Percentiles rank a stretch among this genome's conserved stretches.
Evolutionary conservation across 2,888 invertebrate genomes (phyloP).

Genomic region (Choristoneura rosaceana): DNA sequence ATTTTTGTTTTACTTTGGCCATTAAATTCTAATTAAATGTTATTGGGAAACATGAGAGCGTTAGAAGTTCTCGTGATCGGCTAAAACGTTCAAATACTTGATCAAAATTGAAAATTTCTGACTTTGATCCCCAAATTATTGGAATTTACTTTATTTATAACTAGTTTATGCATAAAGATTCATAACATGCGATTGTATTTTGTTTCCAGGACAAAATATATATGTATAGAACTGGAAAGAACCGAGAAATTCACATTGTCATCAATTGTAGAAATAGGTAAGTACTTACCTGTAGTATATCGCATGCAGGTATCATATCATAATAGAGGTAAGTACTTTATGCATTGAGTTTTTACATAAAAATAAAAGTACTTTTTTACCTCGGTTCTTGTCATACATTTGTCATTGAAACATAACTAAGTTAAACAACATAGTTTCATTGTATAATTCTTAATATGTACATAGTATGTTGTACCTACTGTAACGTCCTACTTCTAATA

Average conservation of each 20-base stretch:
- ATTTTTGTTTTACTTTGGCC: background rate
- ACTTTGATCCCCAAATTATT: background rate
- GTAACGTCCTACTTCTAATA: background rate
- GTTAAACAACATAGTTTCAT: too few relatives aligned
- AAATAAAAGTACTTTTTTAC: too few relatives aligned
- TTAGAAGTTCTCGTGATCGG: background rate
- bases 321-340: too few relatives aligned
- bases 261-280: too few relatives aligned
- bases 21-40: background rate
- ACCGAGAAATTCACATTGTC: background rate
- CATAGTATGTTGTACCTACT: too few relatives aligned
- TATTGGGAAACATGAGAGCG: background rate
- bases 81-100: constrained; percentile 2
- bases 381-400: too few relatives aligned
- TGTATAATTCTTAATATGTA: too few relatives aligned
- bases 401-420: too few relatives aligned
- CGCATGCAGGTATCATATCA: too few relatives aligned
- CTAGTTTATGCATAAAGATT: background rate
- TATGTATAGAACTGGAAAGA: too few relatives aligned
- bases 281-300: too few relatives aligned
- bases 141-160: background rate
- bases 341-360: too few relatives aligned
- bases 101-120: background rate
- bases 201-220: background rate
- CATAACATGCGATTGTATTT: background rate